These are phyloP conservation scores for Goniozus legneri DNA, from an alignment of 1,140 invertebrate genomes.

Conservation along the genomic window DNA sequence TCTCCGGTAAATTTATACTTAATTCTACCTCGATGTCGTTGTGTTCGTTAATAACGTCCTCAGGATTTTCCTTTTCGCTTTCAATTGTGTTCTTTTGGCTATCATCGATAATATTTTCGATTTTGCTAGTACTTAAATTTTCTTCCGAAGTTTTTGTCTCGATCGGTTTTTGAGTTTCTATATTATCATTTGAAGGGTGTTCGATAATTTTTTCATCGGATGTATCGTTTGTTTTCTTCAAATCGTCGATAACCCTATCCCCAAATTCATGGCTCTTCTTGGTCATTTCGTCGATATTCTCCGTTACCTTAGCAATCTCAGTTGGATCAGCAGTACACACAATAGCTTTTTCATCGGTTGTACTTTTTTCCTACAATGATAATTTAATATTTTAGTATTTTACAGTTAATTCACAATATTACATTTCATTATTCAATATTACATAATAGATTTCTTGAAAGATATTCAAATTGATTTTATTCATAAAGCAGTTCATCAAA, in stretches of 20 bases:
- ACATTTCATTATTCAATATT: too few relatives aligned
- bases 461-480: too few relatives aligned
- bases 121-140: neutral
- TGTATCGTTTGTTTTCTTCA: neutral
- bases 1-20: constrained; percentile 15
- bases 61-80: neutral
- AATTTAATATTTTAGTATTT: too few relatives aligned
- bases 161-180: neutral
- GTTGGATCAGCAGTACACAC: too few relatives aligned
- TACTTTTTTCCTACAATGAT: too few relatives aligned
- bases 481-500: too few relatives aligned
- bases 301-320: constrained; percentile 26
- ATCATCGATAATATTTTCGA: neutral
- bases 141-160: neutral
- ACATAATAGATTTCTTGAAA: too few relatives aligned
- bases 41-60: too few relatives aligned
- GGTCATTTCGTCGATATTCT: constrained; percentile 33
- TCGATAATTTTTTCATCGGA: neutral
- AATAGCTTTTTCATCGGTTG: too few relatives aligned
- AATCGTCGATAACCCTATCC: constrained; percentile 3
- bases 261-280: constrained; percentile 22
- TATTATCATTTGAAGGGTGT: neutral
- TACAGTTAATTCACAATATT: too few relatives aligned
- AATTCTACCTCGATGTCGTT: constrained; percentile 18
- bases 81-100: neutral